Percentiles rank a stretch among this genome's conserved stretches.
Evolutionary conservation across 2,888 invertebrate genomes (phyloP).

Genomic region (Synanthedon tipuliformis): DNA sequence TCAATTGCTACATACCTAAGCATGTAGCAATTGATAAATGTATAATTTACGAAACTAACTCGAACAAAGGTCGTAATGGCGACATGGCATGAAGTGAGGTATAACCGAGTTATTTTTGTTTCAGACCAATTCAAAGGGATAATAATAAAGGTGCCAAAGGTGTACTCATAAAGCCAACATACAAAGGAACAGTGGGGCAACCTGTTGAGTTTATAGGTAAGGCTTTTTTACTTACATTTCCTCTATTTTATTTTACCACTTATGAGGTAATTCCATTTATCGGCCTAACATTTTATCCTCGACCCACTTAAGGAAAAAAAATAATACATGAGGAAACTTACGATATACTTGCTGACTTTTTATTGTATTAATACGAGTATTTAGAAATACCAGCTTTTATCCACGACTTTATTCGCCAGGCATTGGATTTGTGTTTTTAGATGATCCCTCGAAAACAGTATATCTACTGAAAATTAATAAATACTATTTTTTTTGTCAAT

Average conservation of each 20-base stretch:
- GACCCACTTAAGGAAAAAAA: too few relatives aligned
- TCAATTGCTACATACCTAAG: too few relatives aligned
- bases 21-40: slow-evolving; percentile 1
- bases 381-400: too few relatives aligned
- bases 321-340: too few relatives aligned
- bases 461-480: too few relatives aligned
- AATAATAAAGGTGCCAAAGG: slow-evolving; percentile 85
- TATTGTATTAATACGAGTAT: too few relatives aligned
- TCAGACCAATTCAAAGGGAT: slow-evolving; percentile 63
- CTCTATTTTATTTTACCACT: not conserved
- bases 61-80: not conserved
- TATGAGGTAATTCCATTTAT: not conserved
- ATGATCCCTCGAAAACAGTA: too few relatives aligned
- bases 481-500: too few relatives aligned
- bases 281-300: too few relatives aligned
- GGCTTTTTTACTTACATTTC: slow-evolving; percentile 2
- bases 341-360: too few relatives aligned
- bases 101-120: slow-evolving; percentile 21
- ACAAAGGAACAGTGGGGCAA: slow-evolving; percentile 86
- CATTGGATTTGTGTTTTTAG: too few relatives aligned
- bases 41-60: slow-evolving; percentile 6
- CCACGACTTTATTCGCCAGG: too few relatives aligned
- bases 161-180: slow-evolving; percentile 81
- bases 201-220: slow-evolving; percentile 96
- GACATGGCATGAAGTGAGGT: not conserved